phyloP scores from a whole-genome alignment of 1,140 invertebrate genomes.

The Halesus radiatus region DNA sequence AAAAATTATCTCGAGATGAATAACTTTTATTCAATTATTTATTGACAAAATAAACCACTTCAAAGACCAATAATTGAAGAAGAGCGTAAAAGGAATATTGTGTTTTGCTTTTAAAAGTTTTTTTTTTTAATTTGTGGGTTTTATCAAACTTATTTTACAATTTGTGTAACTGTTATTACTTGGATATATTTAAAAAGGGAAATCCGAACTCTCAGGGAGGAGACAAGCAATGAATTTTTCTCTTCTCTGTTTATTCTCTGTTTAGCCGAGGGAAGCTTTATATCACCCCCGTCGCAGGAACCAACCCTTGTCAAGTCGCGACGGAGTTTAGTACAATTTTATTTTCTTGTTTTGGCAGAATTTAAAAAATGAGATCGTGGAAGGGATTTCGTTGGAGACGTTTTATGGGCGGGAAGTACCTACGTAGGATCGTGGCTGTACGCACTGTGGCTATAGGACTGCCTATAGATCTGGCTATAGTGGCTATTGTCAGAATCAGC shows the following conservation, averaged over 20 bases:
- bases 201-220: slow-evolving; percentile 24
- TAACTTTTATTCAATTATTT: too few species aligned
- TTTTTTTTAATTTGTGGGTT: background rate
- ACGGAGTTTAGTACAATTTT: slow-evolving; percentile 55
- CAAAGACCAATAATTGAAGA: background rate
- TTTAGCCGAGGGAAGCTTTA: slow-evolving; percentile 41
- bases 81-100: background rate
- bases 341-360: slow-evolving; percentile 55
- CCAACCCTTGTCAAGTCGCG: slow-evolving; percentile 53
- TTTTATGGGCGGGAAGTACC: slow-evolving; percentile 41
- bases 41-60: too few species aligned
- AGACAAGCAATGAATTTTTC: slow-evolving; percentile 47
- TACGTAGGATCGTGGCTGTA: slow-evolving; percentile 1
- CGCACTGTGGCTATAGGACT: background rate
- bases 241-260: slow-evolving; percentile 26
- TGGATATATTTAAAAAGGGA: slow-evolving; percentile 33
- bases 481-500: too few species aligned
- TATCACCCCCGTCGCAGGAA: slow-evolving; percentile 41
- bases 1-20: too few species aligned
- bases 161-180: slow-evolving; percentile 1
- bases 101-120: background rate
- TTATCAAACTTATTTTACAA: slow-evolving; percentile 19
- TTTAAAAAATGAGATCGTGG: slow-evolving; percentile 48
- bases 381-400: slow-evolving; percentile 42
- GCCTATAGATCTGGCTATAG: too few species aligned